Base-by-base conservation (phyloP, 1,140 invertebrate genomes). In the Heliconius eleuchia region DNA sequence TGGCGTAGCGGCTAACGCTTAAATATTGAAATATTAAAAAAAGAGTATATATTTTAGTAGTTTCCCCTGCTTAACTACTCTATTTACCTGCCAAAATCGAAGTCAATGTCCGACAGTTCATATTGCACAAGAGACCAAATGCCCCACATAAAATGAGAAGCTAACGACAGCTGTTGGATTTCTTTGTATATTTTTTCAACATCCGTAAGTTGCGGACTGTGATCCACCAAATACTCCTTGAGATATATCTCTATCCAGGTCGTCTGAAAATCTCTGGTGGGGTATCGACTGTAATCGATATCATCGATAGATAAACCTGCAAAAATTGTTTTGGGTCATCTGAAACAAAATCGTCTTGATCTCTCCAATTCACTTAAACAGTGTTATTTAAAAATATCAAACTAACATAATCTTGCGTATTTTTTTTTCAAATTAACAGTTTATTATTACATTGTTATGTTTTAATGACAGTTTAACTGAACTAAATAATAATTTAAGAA, bases 121-220 rank as follows among this genome's bases (percentile, higher is more conserved):
- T 97, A 97, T 94, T 99, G 99, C 71, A 99, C 97, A 1, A 99
- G 95, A 7, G 97, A 96, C 99, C 99, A 99, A 71, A 98, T 94
- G 9, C 97, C 97, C 99, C 99, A 99, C 83, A 99, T 96, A 80
- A 99, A 96, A 94, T 99, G 98, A 5, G 98, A 95, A 1, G 97
- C 96, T 76, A 98, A 91, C 23, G 97, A 95, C 93, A 98, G 97
- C 92, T 97, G 96, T 88, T 98, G 97, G 8, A 98, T 97, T 94
- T 98, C 96, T 27, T 96, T 94, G 88, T 97, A 98, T 1, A 98
- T 92, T 77, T 88, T 92, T 71, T 97, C 95, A n/a, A 99, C 94
- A 60, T 97, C 95, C 13, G 95, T 87, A 30, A 96, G 95, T 30
- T 94, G 94, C 30, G 96, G 93, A 60, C 94, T 85, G 52, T 89